A percentile compares a stretch with the other conserved stretches of the same genome.
Evolutionary conservation across 2,797 vertebrate species (phyloP).

Genomic region (Tadarida brasiliensis): DNA sequence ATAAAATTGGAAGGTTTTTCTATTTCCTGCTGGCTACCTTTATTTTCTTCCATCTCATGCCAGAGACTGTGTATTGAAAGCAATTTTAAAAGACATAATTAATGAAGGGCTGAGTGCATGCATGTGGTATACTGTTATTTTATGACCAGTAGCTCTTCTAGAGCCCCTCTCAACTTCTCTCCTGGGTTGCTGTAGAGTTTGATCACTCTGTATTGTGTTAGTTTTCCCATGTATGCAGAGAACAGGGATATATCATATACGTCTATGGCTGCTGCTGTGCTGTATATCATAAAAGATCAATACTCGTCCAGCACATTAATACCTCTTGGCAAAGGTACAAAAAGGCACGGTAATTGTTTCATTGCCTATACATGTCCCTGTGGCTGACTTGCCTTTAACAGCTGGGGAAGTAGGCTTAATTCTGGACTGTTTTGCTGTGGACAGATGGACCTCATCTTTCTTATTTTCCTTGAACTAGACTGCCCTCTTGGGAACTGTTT

Average conservation of each 20-base stretch:
- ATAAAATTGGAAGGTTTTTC: conserved; percentile 9
- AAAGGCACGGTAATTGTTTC: not conserved
- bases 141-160: not conserved
- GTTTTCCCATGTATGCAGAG: not conserved
- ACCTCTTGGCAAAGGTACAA: not conserved
- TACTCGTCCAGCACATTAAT: not conserved
- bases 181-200: not conserved
- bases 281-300: not conserved
- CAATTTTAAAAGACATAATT: not conserved
- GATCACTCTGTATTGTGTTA: not conserved
- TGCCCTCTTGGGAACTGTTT: not conserved
- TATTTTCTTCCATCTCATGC: not conserved
- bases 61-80: not conserved
- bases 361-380: not conserved
- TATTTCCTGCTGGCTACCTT: not conserved
- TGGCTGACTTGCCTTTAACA: conserved; percentile 21
- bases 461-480: conserved; percentile 49
- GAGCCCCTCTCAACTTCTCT: not conserved
- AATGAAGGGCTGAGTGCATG: not conserved
- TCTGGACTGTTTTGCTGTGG: not conserved
- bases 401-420: not conserved
- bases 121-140: not conserved
- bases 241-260: too few species aligned
- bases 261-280: not conserved
- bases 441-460: conserved; percentile 60